Evolutionary conservation across 2,888 invertebrate genomes (phyloP), one percentile per base, ranked within the genome.

Genomic region (Boloria euphrosyne): DNA sequence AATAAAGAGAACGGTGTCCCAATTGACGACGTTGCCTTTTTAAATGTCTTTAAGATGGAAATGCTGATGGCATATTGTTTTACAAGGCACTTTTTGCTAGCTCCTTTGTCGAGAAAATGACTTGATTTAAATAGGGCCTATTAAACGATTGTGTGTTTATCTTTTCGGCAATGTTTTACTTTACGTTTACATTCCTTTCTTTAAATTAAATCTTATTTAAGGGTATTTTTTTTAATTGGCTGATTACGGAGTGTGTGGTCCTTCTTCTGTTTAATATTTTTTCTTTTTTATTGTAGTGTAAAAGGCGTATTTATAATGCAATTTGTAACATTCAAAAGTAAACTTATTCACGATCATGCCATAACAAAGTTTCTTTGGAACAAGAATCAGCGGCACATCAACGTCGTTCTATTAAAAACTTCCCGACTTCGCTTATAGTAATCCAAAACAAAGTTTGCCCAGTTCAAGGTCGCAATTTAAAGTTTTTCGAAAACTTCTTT

Each of bases 401-500:
- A 87, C 85, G 82, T 83, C 80, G 81, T 85, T 81, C 82, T 82
- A 84, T 87, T 87, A 86, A 88, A 87, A 89, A 89, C 87, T 86
- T 84, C 82, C 79, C 81, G 80, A 78, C 81, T 84, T 83, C 79
- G 89, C 90, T 91, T 90, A 88, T 92, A 92, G 89, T 92, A 91
- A 92, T 90, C 91, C 85, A 80, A 89, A 90, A 88, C 90, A 89
- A 90, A 92, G 86, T 91, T 90, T 81, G 81, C 79, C 77, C 86
- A 82, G 92, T 92, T 92, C 93, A 93, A 93, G 93, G 92, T 90
- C 92, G 92, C 92, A 93, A 93, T 93, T 93, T 93, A 92, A 93
- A 93, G 92, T 92, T 93, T 92, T 92, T 89, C 87, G 87, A 89
- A 91, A 92, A 91, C 83, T 90, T 90, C 86, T 84, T 90, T 87